A percentile compares a stretch with the other conserved stretches of the same genome.
These are phyloP conservation scores for Netelia virgata DNA, from an alignment of 2,888 invertebrate genomes.

Conservation along the genomic window DNA sequence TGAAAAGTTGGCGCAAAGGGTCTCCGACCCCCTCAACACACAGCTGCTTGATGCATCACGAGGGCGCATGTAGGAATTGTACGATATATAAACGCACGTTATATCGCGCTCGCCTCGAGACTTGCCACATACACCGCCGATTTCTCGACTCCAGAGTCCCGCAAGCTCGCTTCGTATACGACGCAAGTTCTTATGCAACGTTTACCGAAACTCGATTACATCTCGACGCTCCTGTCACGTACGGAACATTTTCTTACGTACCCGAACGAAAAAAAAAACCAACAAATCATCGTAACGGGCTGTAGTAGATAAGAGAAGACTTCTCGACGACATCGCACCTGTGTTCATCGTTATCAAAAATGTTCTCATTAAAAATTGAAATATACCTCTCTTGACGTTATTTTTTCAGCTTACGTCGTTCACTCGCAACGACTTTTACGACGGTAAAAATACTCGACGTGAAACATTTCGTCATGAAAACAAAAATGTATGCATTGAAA, in stretches of 20 bases:
- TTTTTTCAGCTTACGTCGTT: too few relatives aligned
- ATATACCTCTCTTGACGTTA: too few relatives aligned
- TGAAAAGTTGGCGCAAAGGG: constrained; percentile 75
- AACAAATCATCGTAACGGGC: background rate
- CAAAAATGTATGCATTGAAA: too few relatives aligned
- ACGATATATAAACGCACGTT: constrained; percentile 40
- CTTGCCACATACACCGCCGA: background rate
- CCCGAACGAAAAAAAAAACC: background rate
- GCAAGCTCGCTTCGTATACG: constrained; percentile 32
- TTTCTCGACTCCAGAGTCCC: constrained; percentile 44
- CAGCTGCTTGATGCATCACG: constrained; percentile 74
- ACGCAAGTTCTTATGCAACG: constrained; percentile 63
- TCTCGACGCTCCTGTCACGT: background rate
- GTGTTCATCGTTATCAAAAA: background rate
- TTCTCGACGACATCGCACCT: background rate
- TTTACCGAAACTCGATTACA: constrained; percentile 22
- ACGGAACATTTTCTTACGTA: background rate
- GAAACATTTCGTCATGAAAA: too few relatives aligned
- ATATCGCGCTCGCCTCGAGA: constrained; percentile 45
- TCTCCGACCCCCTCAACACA: constrained; percentile 76
- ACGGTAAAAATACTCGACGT: too few relatives aligned
- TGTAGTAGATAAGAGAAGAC: background rate
- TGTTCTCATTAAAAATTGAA: background rate
- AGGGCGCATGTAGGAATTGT: constrained; percentile 26
- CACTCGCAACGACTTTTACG: too few relatives aligned